Percentiles rank a stretch among this genome's conserved stretches.
Evolutionary conservation across 1,140 invertebrate genomes (phyloP).

Genomic region (Pseudachorutes palmiensis): DNA sequence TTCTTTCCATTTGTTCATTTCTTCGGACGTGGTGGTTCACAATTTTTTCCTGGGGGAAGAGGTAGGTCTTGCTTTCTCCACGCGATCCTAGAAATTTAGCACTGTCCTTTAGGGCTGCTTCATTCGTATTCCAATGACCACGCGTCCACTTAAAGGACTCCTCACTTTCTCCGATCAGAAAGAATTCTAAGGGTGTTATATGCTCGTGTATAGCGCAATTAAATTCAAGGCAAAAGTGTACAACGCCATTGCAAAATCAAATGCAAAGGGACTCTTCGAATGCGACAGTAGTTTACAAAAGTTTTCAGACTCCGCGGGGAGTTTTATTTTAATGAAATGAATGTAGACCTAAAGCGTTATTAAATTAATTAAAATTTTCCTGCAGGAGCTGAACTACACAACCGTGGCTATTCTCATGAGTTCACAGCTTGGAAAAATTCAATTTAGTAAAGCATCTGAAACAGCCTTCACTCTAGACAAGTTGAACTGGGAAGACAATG

Average conservation of each 20-base stretch:
- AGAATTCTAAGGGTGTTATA: neutral
- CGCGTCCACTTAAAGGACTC: neutral
- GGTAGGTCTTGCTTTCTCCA: conserved; percentile 18
- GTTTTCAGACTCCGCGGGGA: no score
- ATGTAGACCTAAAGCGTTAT: no score
- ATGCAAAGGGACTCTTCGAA: no score
- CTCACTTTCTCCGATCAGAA: neutral
- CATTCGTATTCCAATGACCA: neutral
- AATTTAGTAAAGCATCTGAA: conserved; percentile 26
- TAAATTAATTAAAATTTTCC: neutral
- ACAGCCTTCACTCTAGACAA: conserved; percentile 16
- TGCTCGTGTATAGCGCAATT: neutral
- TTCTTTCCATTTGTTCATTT: conserved; percentile 32
- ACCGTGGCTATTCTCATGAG: conserved; percentile 28
- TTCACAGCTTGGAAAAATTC: conserved; percentile 24
- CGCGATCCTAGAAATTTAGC: no score
- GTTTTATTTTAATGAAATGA: no score
- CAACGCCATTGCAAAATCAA: no score
- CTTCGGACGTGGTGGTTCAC: conserved; percentile 26
- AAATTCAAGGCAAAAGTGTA: neutral
- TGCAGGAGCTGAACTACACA: conserved; percentile 27
- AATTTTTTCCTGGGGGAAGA: conserved; percentile 35
- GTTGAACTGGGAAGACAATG: conserved; percentile 5
- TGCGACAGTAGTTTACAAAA: no score
- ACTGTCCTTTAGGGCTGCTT: neutral